phyloP scores from a whole-genome alignment of 2,888 invertebrate species.

The Rhamnusium bicolor region DNA sequence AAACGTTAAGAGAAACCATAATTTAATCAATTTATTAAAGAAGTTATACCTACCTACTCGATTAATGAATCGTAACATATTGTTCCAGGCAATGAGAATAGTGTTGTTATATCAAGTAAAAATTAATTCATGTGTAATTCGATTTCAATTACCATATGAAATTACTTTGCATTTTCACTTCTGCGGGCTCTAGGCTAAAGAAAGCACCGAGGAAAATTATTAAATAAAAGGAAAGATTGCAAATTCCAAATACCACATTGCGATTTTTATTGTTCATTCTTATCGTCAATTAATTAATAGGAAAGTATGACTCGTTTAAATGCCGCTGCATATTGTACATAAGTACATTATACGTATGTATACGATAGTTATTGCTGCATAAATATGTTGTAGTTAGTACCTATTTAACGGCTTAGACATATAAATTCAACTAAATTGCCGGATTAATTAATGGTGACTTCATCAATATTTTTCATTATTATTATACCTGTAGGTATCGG shows the following conservation, averaged over 20 bases:
- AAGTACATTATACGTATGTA: not conserved
- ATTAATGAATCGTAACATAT: slow-evolving; percentile 29
- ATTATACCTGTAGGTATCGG: too few species aligned
- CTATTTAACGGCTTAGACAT: not conserved
- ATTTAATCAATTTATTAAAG: slow-evolving; percentile 29
- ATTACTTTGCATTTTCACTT: slow-evolving; percentile 27
- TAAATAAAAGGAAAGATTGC: not conserved
- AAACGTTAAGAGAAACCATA: slow-evolving; percentile 20
- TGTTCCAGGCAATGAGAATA: slow-evolving; percentile 24
- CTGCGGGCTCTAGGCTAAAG: slow-evolving; percentile 26
- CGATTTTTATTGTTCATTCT: not conserved
- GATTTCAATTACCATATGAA: slow-evolving; percentile 21
- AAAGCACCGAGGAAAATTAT: slow-evolving; percentile 21
- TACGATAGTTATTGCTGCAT: not conserved
- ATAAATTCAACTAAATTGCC: too few species aligned
- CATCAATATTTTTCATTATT: too few species aligned
- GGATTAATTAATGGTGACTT: too few species aligned
- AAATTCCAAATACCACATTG: not conserved
- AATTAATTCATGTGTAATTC: slow-evolving; percentile 21
- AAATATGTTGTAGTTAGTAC: not conserved
- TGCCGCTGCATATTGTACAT: not conserved
- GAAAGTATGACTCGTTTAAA: not conserved
- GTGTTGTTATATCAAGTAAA: slow-evolving; percentile 1
- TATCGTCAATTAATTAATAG: not conserved
- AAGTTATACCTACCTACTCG: slow-evolving; percentile 25